phyloP scores from a whole-genome alignment of 2,888 invertebrate genomes.

The Drosophila rubida region DNA sequence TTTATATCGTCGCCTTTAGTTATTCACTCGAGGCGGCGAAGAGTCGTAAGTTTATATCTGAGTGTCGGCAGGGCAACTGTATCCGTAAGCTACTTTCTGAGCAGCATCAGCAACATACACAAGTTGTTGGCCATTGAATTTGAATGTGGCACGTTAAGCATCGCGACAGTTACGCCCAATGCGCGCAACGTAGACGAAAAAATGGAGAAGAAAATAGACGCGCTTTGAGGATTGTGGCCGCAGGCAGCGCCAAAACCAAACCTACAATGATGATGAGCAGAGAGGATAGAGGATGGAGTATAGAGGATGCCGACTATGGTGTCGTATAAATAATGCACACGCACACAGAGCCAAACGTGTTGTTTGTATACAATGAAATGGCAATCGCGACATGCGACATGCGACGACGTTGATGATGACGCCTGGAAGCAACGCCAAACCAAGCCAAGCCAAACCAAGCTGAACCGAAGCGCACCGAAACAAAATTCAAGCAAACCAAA shows the following conservation, averaged over 20 bases:
- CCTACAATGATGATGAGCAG: slow-evolving; percentile 24
- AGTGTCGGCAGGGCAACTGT: slow-evolving; percentile 44
- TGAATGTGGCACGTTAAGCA: slow-evolving; percentile 46
- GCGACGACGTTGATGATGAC: slow-evolving; percentile 44
- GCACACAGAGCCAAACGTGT: slow-evolving; percentile 1
- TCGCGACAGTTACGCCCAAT: slow-evolving; percentile 25
- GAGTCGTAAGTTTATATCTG: slow-evolving; percentile 18
- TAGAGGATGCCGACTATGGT: slow-evolving; percentile 1
- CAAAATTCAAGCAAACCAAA: slow-evolving; percentile 43
- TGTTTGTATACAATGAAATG: slow-evolving; percentile 55
- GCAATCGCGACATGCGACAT: slow-evolving; percentile 49
- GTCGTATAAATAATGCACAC: slow-evolving; percentile 43
- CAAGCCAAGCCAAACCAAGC: slow-evolving; percentile 47
- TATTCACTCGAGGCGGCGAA: slow-evolving; percentile 17
- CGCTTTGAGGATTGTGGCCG: slow-evolving; percentile 26
- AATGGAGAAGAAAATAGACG: slow-evolving; percentile 14
- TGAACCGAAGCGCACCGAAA: slow-evolving; percentile 45
- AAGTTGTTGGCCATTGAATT: slow-evolving; percentile 63
- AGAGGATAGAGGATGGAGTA: background rate
- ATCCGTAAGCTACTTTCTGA: slow-evolving; percentile 46
- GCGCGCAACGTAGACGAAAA: too few species aligned
- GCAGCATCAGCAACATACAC: slow-evolving; percentile 38
- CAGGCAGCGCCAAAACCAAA: slow-evolving; percentile 28
- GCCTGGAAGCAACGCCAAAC: slow-evolving; percentile 37
- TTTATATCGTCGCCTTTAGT: background rate